Evolutionary conservation across 2,888 invertebrate species (phyloP).

Genomic region (Pristionchus mayeri): DNA sequence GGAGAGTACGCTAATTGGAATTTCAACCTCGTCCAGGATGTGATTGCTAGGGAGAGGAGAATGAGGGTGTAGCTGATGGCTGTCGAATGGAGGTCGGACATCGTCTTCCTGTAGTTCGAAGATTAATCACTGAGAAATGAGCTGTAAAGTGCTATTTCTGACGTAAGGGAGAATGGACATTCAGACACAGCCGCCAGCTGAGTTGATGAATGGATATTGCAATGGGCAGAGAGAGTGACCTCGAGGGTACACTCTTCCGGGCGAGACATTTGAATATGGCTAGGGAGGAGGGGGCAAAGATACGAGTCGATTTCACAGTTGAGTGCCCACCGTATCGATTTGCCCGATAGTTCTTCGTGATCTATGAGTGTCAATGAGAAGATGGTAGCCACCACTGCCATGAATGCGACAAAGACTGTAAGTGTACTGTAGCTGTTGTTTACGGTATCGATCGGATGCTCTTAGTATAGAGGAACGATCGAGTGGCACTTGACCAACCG

Average conservation of each 20-base stretch:
- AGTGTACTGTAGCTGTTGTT: not conserved
- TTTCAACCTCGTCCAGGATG: constrained; percentile 16
- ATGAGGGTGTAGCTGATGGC: not conserved
- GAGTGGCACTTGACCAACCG: not conserved
- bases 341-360: not conserved
- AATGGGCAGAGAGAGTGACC: constrained; percentile 12
- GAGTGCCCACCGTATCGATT: constrained; percentile 1
- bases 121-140: not conserved
- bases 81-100: not conserved
- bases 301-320: not conserved
- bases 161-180: constrained; percentile 16
- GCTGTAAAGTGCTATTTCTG: not conserved
- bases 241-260: not conserved
- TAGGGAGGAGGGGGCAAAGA: not conserved
- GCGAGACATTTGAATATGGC: constrained; percentile 14
- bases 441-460: constrained; percentile 3
- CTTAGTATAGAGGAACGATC: not conserved
- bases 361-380: constrained; percentile 18
- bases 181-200: not conserved
- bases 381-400: not conserved
- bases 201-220: constrained; percentile 2
- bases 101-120: not conserved
- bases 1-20: not conserved
- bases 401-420: constrained; percentile 26
- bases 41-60: constrained; percentile 3